Evolutionary conservation across 1,140 invertebrate genomes (phyloP).

Genomic region (Drosophila novamexicana): DNA sequence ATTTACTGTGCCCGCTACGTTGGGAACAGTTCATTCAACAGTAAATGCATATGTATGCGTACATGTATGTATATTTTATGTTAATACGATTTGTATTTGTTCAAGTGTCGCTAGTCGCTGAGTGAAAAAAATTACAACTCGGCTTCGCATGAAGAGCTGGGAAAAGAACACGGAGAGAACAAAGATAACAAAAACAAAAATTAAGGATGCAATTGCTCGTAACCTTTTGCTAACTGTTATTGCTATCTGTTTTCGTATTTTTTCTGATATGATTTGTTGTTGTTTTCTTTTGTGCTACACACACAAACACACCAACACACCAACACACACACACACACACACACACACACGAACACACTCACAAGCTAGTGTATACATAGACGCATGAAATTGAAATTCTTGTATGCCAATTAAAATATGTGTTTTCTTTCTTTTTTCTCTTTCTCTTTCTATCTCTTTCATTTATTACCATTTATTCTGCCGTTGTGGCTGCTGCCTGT

Average conservation of each 20-base stretch:
- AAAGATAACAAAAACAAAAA: background rate
- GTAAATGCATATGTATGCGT: background rate
- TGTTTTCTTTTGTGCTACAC: slow-evolving; percentile 21
- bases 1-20: background rate
- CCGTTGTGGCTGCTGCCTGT: slow-evolving; percentile 22
- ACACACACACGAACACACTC: slow-evolving; percentile 40
- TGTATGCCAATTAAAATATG: slow-evolving; percentile 74
- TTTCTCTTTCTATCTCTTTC: slow-evolving; percentile 26
- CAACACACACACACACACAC: slow-evolving; percentile 40
- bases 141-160: background rate
- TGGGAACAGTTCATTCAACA: background rate
- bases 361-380: slow-evolving; percentile 30
- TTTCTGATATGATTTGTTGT: slow-evolving; percentile 32
- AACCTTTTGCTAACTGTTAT: slow-evolving; percentile 63
- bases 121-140: slow-evolving; percentile 4
- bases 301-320: slow-evolving; percentile 17
- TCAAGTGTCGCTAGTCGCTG: slow-evolving; percentile 16
- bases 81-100: slow-evolving; percentile 3
- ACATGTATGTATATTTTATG: slow-evolving; percentile 6
- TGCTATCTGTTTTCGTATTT: slow-evolving; percentile 45
- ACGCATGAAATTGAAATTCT: slow-evolving; percentile 70
- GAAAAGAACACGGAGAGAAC: background rate
- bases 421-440: slow-evolving; percentile 58
- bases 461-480: slow-evolving; percentile 32
- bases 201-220: slow-evolving; percentile 42